Evolutionary conservation across 2,888 invertebrate genomes (phyloP), one percentile per base, ranked within the genome.

Genomic region (Acronicta aceris): DNA sequence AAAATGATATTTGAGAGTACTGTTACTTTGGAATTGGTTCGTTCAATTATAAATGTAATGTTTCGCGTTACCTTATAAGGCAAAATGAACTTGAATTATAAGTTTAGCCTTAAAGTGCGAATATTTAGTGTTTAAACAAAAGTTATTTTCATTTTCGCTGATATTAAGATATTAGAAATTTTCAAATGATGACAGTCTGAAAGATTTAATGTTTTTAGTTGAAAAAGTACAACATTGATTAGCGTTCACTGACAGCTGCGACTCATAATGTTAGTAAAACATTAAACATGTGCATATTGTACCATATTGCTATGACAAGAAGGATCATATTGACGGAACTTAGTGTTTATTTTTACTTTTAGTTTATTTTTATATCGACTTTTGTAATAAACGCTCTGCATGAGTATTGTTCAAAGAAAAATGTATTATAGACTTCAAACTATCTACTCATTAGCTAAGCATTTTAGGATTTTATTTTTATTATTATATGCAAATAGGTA

Each of bases 321-420:
- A 17, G 16, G 47, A 59, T 59, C 30, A 56, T 66, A 51, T 49
- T 38, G 41, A 53, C 38, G 55, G 49, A 59, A 42, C 51, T 56
- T 65, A 53, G 67, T 51, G 40, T 49, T 55, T 38, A 17, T 56
- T 49, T 38, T 38, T 45, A 50, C 15, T 51, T 58, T 56, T 61
- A 61, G 41, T 67, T 51, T 54, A 71, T 59, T 73, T 69, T 69
- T 73, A n/a, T 72, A 72, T 46, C 42, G 45, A 61, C 33, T 73
- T 66, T 69, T 72, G 43, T 69, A 61, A 50, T 43, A 63, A 53
- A 67, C n/a, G 13, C 59, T 36, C 36, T 54, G 33, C 38, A 15
- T 38, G 68, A 57, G 41, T 50, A 61, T 67, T 67, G 61, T 72
- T 57, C 13, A 58, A 58, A 50, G 45, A 46, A 71, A 1, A 38